Percentiles rank a stretch among this genome's conserved stretches.
Conservation (phyloP, 2,888 invertebrate genomes). For the Parasteatoda lunata region DNA sequence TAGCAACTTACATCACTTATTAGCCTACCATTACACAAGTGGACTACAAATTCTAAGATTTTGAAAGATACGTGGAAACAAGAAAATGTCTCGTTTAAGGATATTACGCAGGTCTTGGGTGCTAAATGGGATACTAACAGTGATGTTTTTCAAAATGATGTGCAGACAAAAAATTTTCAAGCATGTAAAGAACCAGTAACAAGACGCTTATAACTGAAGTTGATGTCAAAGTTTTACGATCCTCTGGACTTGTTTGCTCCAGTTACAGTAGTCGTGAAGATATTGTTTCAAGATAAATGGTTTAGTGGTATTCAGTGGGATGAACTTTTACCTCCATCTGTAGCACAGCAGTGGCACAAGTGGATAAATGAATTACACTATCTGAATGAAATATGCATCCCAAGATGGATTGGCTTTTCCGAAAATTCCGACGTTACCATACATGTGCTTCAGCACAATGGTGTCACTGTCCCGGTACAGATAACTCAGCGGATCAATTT, state of each 20-base stretch:
- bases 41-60: background rate
- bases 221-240: slow-evolving; percentile 8
- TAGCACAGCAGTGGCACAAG: slow-evolving; percentile 4
- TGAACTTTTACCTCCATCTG: background rate
- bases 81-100: too few relatives aligned
- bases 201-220: background rate
- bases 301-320: slow-evolving; percentile 4
- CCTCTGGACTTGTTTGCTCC: slow-evolving; percentile 6
- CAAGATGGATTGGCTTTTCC: too few relatives aligned
- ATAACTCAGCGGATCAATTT: too few relatives aligned
- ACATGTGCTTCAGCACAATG: too few relatives aligned
- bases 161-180: background rate
- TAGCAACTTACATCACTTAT: background rate
- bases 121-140: background rate
- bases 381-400: too few relatives aligned
- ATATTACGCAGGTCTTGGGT: background rate
- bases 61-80: too few relatives aligned
- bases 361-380: too few relatives aligned
- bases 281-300: background rate
- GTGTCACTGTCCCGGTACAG: too few relatives aligned
- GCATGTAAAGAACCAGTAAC: background rate
- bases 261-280: slow-evolving; percentile 16
- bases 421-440: too few relatives aligned
- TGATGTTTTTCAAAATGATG: slow-evolving; percentile 12
- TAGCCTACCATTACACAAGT: slow-evolving; percentile 10